A percentile compares a stretch with the other conserved stretches of the same genome.
phyloP scores from a whole-genome alignment of 2,888 invertebrate species.

The Iselma pallidipennis region DNA sequence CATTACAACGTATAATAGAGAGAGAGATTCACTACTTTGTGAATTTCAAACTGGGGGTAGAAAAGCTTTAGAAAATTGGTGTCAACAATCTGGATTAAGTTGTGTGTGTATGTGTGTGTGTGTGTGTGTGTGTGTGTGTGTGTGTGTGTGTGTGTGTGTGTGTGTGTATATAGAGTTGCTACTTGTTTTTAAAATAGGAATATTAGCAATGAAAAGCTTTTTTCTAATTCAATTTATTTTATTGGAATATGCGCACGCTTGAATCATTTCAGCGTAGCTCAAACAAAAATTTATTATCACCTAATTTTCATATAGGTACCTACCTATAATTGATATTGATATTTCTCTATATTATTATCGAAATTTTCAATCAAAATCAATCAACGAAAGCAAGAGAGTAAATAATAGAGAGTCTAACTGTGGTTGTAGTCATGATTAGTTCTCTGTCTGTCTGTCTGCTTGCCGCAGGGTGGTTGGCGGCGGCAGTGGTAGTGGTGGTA shows the following conservation, averaged over 20 bases:
- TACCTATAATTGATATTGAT: no score
- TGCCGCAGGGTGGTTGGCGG: conserved; percentile 35
- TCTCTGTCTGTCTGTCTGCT: conserved; percentile 46
- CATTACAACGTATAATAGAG: conserved; percentile 43
- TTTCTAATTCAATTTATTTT: no score
- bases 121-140: no score
- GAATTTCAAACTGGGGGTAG: conserved; percentile 43
- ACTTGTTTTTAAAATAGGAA: conserved; percentile 39
- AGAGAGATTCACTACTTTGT: conserved; percentile 39
- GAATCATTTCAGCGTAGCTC: no score
- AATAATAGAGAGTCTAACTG: conserved; percentile 55
- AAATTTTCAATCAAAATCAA: conserved; percentile 35
- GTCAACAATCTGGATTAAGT: conserved; percentile 49
- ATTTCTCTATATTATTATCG: no score
- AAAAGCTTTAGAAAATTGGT: conserved; percentile 47
- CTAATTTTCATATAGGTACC: no score
- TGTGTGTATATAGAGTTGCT: no score
- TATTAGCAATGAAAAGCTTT: no score
- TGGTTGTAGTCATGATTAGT: conserved; percentile 54
- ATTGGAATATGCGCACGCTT: no score
- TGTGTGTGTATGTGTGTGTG: conserved; percentile 47
- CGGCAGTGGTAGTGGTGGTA: conserved; percentile 37
- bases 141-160: no score
- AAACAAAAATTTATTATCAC: no score
- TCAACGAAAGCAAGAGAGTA: conserved; percentile 51